Evolutionary conservation across 2,113 vertebrate genomes (phyloP).

Genomic region (Mormyrus iriodes): DNA sequence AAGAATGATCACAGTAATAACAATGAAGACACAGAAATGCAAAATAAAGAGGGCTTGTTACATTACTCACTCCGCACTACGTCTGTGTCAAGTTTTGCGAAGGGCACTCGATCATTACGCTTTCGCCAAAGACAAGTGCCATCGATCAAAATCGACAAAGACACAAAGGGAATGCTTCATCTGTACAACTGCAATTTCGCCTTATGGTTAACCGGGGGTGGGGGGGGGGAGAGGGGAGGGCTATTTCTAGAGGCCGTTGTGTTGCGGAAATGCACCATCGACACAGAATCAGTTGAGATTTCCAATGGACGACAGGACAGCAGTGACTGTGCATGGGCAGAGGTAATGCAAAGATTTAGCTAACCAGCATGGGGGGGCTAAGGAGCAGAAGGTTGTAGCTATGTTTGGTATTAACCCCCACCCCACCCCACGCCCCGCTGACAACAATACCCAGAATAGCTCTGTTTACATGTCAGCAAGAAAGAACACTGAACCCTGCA

Average conservation of each 20-base stretch:
- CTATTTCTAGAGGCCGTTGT: neutral
- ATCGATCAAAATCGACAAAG: conserved; percentile 4
- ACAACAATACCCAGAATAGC: neutral
- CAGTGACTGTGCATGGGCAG: neutral
- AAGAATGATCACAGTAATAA: conserved; percentile 5
- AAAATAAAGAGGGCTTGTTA: neutral
- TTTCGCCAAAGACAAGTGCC: neutral
- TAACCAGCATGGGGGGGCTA: neutral
- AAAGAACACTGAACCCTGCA: neutral
- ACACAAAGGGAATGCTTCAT: neutral
- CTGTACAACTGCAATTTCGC: neutral
- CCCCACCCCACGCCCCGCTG: neutral
- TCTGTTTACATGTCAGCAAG: neutral
- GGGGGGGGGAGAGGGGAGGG: neutral
- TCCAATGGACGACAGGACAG: neutral
- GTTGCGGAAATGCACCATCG: neutral
- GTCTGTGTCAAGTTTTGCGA: neutral
- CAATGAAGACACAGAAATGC: neutral
- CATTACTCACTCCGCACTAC: conserved; percentile 1
- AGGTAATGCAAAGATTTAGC: neutral
- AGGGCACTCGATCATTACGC: neutral
- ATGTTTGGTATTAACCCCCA: neutral
- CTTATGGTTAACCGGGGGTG: neutral
- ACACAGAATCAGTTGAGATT: neutral
- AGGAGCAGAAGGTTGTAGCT: neutral